Conservation (phyloP, 2,113 vertebrate genomes). For the Urocolius indicus region DNA sequence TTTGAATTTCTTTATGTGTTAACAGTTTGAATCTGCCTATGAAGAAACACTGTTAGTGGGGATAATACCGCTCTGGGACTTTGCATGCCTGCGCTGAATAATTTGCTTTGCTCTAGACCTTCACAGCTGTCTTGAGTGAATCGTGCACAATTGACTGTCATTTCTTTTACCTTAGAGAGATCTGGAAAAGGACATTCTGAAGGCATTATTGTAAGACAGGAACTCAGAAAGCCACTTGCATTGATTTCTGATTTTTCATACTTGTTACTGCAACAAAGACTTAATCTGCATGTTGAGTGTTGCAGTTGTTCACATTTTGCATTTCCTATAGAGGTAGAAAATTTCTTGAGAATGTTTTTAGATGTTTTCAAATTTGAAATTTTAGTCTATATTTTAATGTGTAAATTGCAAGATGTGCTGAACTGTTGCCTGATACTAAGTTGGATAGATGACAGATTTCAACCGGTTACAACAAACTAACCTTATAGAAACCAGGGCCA, state of each 20-base stretch:
- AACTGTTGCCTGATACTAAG: background rate
- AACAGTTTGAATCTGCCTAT: background rate
- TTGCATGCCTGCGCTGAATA: background rate
- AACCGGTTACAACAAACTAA: background rate
- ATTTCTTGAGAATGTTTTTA: background rate
- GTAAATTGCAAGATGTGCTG: background rate
- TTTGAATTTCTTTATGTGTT: background rate
- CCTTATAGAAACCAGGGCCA: background rate
- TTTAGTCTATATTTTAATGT: background rate
- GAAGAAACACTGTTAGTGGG: background rate
- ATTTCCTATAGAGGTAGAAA: background rate
- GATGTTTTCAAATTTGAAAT: background rate
- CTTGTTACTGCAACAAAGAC: background rate
- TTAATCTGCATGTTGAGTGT: background rate
- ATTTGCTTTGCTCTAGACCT: background rate
- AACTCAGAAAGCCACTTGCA: background rate
- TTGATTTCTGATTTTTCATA: background rate
- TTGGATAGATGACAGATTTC: background rate
- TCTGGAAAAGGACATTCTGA: background rate
- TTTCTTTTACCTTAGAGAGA: background rate
- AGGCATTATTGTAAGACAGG: background rate
- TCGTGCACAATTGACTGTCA: background rate
- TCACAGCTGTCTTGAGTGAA: background rate
- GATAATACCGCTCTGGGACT: background rate
- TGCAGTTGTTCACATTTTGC: background rate